phyloP scores from a whole-genome alignment of 2,888 invertebrate genomes.

The Luperina testacea region DNA sequence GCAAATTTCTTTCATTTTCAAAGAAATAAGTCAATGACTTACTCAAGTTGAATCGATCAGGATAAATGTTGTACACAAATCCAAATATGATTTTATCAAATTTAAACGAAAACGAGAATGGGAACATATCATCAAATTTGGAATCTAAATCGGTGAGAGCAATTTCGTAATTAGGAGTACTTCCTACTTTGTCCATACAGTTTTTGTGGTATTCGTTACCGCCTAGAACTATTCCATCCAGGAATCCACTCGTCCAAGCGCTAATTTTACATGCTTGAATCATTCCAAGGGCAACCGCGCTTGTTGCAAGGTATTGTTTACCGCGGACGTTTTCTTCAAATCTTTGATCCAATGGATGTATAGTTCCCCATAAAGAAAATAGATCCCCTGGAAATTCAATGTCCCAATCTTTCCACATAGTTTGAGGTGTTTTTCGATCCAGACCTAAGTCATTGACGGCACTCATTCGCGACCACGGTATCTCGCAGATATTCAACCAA shows the following conservation, averaged over 20 bases:
- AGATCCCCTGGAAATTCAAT: constrained; percentile 92
- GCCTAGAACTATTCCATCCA: constrained; percentile 91
- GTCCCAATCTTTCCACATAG: constrained; percentile 92
- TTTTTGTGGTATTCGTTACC: constrained; percentile 90
- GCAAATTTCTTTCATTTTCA: constrained; percentile 84
- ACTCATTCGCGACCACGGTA: constrained; percentile 86
- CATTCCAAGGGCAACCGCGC: constrained; percentile 91
- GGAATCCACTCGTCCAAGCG: constrained; percentile 91
- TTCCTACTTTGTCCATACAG: constrained; percentile 84
- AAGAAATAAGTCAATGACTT: constrained; percentile 91
- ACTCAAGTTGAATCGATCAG: constrained; percentile 91
- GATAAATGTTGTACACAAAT: constrained; percentile 90
- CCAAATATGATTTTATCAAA: constrained; percentile 91
- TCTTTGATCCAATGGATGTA: constrained; percentile 90
- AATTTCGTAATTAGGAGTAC: constrained; percentile 89
- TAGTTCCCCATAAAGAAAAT: constrained; percentile 92
- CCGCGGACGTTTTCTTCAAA: constrained; percentile 90
- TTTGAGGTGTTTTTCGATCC: constrained; percentile 77
- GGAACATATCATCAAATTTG: constrained; percentile 89
- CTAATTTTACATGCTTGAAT: constrained; percentile 90
- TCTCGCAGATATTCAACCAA: constrained; percentile 82
- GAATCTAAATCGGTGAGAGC: constrained; percentile 89
- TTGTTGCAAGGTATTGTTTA: constrained; percentile 91
- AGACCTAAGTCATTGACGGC: constrained; percentile 81
- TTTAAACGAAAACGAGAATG: constrained; percentile 90